Conservation (phyloP, 2,888 invertebrate genomes). For the Subacronicta megacephala region DNA sequence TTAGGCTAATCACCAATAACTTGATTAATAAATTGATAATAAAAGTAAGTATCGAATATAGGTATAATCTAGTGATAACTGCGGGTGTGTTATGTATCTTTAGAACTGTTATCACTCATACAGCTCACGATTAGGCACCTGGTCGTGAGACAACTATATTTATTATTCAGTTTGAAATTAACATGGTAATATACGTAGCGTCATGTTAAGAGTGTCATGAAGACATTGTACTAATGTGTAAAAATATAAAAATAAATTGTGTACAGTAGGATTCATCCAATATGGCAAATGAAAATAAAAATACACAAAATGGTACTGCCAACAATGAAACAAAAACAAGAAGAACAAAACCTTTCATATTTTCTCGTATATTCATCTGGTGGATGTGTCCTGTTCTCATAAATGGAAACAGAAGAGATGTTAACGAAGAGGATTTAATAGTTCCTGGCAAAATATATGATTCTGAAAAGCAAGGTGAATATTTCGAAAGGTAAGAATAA, state of each 20-base stretch:
- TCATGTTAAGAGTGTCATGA: constrained; percentile 20
- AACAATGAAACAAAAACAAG: constrained; percentile 47
- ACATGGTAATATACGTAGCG: constrained; percentile 21
- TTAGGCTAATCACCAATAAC: constrained; percentile 41
- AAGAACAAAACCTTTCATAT: constrained; percentile 73
- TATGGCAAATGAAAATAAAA: constrained; percentile 35
- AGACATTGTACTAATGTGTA: constrained; percentile 17
- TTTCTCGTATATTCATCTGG: constrained; percentile 81
- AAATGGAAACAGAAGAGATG: constrained; percentile 89
- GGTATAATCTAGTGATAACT: constrained; percentile 46
- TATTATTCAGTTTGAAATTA: constrained; percentile 37
- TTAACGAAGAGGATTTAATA: constrained; percentile 92
- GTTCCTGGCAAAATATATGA: constrained; percentile 89
- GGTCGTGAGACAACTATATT: constrained; percentile 27
- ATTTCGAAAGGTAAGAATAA: constrained; percentile 86
- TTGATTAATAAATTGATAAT: constrained; percentile 42
- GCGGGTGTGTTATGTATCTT: constrained; percentile 38
- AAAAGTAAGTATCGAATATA: constrained; percentile 32
- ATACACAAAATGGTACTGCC: constrained; percentile 19
- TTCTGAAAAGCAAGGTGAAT: constrained; percentile 90
- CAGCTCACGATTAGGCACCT: constrained; percentile 46
- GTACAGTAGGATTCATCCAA: constrained; percentile 12
- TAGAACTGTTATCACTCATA: constrained; percentile 55
- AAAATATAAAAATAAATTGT: constrained; percentile 15
- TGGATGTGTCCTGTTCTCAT: constrained; percentile 86